Conservation (phyloP, 1,140 invertebrate genomes). For the Lethrus apterus region DNA sequence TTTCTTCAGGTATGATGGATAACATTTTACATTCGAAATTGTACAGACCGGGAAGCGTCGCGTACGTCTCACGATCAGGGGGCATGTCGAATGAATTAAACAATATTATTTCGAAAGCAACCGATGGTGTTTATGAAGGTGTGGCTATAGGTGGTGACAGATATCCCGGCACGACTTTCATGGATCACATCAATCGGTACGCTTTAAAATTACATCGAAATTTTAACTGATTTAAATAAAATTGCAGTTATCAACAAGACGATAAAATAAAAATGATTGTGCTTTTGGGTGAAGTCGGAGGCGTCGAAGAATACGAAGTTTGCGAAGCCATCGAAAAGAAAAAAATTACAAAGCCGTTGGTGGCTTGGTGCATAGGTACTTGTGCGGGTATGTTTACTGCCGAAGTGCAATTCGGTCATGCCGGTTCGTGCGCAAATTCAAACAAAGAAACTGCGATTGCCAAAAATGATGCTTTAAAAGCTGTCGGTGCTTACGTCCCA, state of each 20-base stretch:
- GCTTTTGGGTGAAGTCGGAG: conserved; percentile 94
- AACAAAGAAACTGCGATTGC: conserved; percentile 88
- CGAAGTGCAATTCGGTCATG: conserved; percentile 99
- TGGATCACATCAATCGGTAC: conserved; percentile 90
- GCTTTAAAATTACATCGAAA: not conserved
- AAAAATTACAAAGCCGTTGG: conserved; percentile 85
- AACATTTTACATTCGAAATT: conserved; percentile 97
- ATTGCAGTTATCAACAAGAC: conserved; percentile 56
- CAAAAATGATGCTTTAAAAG: conserved; percentile 82
- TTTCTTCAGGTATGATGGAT: conserved; percentile 85
- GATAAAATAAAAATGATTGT: conserved; percentile 90
- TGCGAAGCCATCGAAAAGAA: conserved; percentile 78
- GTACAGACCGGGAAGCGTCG: conserved; percentile 93
- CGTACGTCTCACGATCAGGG: conserved; percentile 96
- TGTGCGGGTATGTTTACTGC: conserved; percentile 80
- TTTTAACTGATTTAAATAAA: not conserved
- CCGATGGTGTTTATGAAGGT: conserved; percentile 96
- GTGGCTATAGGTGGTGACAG: conserved; percentile 99
- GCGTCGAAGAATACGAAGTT: conserved; percentile 98
- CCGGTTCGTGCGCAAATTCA: conserved; percentile 95
- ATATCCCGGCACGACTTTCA: conserved; percentile 97
- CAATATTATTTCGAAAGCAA: conserved; percentile 95
- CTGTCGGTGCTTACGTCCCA: conserved; percentile 84
- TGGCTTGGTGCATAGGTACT: conserved; percentile 95
- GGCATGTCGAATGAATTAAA: conserved; percentile 99